Evolutionary conservation across 2,113 vertebrate species (phyloP).

Genomic region (Dendropsophus ebraccatus): DNA sequence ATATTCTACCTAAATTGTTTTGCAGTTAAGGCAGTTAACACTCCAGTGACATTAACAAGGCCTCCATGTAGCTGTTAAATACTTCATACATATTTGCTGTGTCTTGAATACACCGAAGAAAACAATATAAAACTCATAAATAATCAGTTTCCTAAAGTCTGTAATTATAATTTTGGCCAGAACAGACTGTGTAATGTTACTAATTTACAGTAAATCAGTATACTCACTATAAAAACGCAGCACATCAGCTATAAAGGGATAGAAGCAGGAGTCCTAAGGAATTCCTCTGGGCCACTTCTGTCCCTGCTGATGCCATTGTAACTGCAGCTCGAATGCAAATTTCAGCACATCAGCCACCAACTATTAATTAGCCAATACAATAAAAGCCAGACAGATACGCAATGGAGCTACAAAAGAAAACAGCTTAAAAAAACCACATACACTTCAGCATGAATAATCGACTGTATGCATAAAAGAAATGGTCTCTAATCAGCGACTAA

Average conservation of each 20-base stretch:
- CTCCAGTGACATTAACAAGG: slow-evolving; percentile 9
- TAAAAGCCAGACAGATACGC: slow-evolving; percentile 6
- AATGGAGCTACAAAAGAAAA: slow-evolving; percentile 21
- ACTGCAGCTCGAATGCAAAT: slow-evolving; percentile 37
- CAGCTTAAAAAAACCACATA: slow-evolving; percentile 10
- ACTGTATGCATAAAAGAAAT: neutral
- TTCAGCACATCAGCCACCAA: slow-evolving; percentile 31
- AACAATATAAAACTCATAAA: slow-evolving; percentile 49
- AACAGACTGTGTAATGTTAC: slow-evolving; percentile 43
- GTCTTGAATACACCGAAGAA: slow-evolving; percentile 11
- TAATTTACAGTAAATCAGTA: slow-evolving; percentile 51
- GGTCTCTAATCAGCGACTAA: neutral
- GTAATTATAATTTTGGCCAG: slow-evolving; percentile 51
- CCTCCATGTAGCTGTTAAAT: slow-evolving; percentile 26
- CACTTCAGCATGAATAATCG: neutral
- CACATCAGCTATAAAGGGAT: slow-evolving; percentile 42
- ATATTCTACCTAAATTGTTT: slow-evolving; percentile 12
- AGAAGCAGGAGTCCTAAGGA: slow-evolving; percentile 32
- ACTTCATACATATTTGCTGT: slow-evolving; percentile 42
- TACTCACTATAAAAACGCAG: slow-evolving; percentile 36
- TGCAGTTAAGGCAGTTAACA: slow-evolving; percentile 1
- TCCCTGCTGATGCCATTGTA: slow-evolving; percentile 39
- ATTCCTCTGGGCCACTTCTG: slow-evolving; percentile 43
- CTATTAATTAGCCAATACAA: slow-evolving; percentile 47
- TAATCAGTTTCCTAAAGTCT: slow-evolving; percentile 32